A percentile compares a stretch with the other conserved stretches of the same genome.
Evolutionary conservation across 1,140 invertebrate species (phyloP).

Genomic region (Lutraria rhynchaena): DNA sequence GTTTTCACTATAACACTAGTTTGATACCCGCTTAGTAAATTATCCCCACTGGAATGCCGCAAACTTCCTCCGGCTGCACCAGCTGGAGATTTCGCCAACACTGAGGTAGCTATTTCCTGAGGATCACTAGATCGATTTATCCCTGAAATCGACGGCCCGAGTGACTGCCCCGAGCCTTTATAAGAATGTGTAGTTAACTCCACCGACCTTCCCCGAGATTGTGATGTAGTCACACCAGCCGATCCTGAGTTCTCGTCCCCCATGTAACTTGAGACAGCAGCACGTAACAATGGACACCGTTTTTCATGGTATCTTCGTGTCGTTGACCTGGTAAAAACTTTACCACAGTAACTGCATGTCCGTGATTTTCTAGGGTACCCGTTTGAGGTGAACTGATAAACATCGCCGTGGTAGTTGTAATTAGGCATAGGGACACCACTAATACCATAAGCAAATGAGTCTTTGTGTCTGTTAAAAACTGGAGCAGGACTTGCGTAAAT

Average conservation of each 20-base stretch:
- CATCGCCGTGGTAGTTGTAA: constrained; percentile 75
- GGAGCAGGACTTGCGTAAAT: constrained; percentile 52
- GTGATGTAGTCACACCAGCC: constrained; percentile 12
- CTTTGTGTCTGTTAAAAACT: constrained; percentile 58
- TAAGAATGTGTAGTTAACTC: constrained; percentile 56
- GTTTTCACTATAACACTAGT: constrained; percentile 68
- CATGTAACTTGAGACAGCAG: constrained; percentile 71
- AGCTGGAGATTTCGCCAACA: constrained; percentile 49
- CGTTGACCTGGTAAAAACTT: constrained; percentile 79
- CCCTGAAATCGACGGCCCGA: constrained; percentile 52
- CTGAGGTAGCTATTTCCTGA: constrained; percentile 63
- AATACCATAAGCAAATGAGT: constrained; percentile 77
- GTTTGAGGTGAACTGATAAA: constrained; percentile 78
- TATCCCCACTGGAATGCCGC: constrained; percentile 31
- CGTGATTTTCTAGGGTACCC: constrained; percentile 78
- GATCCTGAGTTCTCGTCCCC: constrained; percentile 64
- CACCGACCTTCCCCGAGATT: constrained; percentile 29
- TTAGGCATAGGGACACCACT: constrained; percentile 77
- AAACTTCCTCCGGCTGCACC: background rate
- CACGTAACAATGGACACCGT: constrained; percentile 74
- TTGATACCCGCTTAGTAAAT: constrained; percentile 56
- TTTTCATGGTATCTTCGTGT: constrained; percentile 79
- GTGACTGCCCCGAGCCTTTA: constrained; percentile 59
- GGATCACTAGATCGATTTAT: constrained; percentile 43
- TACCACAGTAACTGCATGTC: constrained; percentile 77